A percentile compares a stretch with the other conserved stretches of the same genome.
phyloP scores from a whole-genome alignment of 92 coral and sea anemone genomes.

The Epizoanthus rinbou region DNA sequence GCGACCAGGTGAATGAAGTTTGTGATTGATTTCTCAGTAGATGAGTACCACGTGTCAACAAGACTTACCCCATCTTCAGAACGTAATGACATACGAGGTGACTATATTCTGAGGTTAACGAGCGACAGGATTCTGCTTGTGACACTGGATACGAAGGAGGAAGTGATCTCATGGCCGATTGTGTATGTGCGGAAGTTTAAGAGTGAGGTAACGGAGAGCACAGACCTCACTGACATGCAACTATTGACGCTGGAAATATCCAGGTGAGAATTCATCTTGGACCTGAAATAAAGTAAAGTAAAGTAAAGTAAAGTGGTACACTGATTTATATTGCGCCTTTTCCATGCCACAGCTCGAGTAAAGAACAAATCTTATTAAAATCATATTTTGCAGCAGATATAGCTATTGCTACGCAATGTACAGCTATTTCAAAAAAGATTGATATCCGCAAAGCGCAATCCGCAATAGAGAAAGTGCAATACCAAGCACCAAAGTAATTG shows the following conservation, averaged over 20 bases:
- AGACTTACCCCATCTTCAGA: constrained; percentile 84
- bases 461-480: too few relatives aligned
- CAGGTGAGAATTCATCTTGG: constrained; percentile 45
- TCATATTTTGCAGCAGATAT: too few relatives aligned
- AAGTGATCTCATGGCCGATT: constrained; percentile 78
- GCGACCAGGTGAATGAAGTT: too few relatives aligned
- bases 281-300: too few relatives aligned
- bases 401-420: too few relatives aligned
- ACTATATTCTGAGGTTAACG: constrained; percentile 60
- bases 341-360: too few relatives aligned
- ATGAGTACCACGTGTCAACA: constrained; percentile 72
- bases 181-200: constrained; percentile 70
- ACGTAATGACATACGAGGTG: constrained; percentile 72
- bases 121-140: constrained; percentile 56
- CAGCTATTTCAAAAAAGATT: too few relatives aligned
- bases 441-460: too few relatives aligned
- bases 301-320: too few relatives aligned
- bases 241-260: constrained; percentile 72
- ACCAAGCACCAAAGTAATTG: too few relatives aligned
- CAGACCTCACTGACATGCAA: constrained; percentile 61
- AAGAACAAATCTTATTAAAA: too few relatives aligned
- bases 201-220: constrained; percentile 65
- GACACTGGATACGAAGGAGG: constrained; percentile 44
- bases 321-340: too few relatives aligned
- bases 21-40: neutral